Conservation (phyloP, 2,888 invertebrate genomes). For the Patella depressa region DNA sequence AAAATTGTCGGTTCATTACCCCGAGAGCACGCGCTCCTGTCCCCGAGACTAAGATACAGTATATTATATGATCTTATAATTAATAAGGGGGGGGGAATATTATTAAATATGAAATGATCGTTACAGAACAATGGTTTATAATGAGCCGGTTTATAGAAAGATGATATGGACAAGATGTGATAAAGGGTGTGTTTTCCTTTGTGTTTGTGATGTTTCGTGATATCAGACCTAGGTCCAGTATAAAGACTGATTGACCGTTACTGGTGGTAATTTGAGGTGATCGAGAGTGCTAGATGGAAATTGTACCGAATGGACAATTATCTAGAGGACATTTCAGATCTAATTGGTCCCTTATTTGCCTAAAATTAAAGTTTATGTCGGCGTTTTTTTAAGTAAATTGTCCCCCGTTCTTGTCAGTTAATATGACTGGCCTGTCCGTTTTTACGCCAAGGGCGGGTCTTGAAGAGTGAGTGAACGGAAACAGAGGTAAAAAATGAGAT, state of each 20-base stretch:
- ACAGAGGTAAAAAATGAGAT: not conserved
- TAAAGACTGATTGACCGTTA: too few species aligned
- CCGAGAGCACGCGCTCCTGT: not conserved
- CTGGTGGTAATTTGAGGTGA: too few species aligned
- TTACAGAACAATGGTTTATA: constrained; percentile 2
- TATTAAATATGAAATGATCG: constrained; percentile 6
- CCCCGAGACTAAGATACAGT: not conserved
- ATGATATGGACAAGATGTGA: not conserved
- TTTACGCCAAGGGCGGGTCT: not conserved
- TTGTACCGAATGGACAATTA: not conserved
- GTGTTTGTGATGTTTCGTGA: too few species aligned
- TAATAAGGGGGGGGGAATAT: not conserved
- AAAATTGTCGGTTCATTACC: constrained; percentile 4
- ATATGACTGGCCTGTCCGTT: not conserved
- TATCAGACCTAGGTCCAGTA: too few species aligned
- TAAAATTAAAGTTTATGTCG: not conserved
- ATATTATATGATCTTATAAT: not conserved
- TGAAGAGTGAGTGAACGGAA: constrained; percentile 6
- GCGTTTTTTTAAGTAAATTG: not conserved
- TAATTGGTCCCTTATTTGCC: constrained; percentile 7
- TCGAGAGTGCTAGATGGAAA: too few species aligned
- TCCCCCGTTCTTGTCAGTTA: not conserved
- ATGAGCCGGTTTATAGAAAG: not conserved
- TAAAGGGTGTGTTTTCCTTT: too few species aligned
- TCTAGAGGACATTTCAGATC: not conserved